Base-by-base conservation (phyloP, 2,113 vertebrate genomes). In the Cephalopholis sonnerati region DNA sequence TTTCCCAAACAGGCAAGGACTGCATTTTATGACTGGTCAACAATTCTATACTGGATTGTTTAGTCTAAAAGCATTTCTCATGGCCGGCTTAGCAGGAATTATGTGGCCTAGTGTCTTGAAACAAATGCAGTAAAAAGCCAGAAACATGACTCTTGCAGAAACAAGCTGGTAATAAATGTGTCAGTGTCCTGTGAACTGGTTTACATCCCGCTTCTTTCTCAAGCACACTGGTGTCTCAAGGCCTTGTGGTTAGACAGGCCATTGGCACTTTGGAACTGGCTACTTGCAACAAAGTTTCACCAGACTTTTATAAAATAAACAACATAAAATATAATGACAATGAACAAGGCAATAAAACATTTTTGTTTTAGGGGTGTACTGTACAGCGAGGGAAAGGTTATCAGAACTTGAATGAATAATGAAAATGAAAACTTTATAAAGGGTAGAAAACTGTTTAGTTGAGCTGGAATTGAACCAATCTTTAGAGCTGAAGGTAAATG, bases 51-150 rank as follows among this genome's bases (percentile, higher is more conserved):
- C 29, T 39, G 39, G 48, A 66, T 55, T 87, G 86, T 65, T 83
- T 83, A 81, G 77, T 84, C 72, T 84, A 41, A 88, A 91, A 72
- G 20, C 54, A 67, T 89, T 79, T 74, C 71, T 83, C 3, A 63
- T 69, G 68, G 74, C 58, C 16, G 4, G 13, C 44, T 57, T 29
- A 66, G 11, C 64, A 63, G 48, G 78, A 71, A 65, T 81, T 85
- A 81, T 72, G 39, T 77, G 66, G 75, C 65, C 73, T 64, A 70
- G 68, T 59, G 75, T 79, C 69, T 62, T 76, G 6, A 65, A 89
- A 90, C 61, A 79, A 92, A 85, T 25, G 64, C 80, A 81, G 48
- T 90, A 76, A 86, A 92, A 87, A 62, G 24, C 36, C 39, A 78
- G 71, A 69, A 81, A 79, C 74, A 78, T 82, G 83, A 86, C 72